These are phyloP conservation scores for Lepus townsendii DNA, from an alignment of 2,797 vertebrate genomes.

Conservation along the genomic window DNA sequence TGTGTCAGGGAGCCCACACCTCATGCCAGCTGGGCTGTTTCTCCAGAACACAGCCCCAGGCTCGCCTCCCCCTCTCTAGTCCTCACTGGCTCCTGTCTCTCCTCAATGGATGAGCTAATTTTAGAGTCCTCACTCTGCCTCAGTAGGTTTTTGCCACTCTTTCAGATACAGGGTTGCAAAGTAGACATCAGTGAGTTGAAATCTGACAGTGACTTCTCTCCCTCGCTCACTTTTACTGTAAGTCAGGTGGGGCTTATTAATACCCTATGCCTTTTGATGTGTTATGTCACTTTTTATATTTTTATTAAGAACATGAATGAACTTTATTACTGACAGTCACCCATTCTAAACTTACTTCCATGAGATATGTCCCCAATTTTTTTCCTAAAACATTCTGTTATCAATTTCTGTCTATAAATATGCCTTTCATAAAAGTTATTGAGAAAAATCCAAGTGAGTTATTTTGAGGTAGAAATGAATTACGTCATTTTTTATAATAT, in stretches of 20 bases:
- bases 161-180: not conserved
- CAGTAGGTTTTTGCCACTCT: not conserved
- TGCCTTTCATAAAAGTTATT: conserved; percentile 51
- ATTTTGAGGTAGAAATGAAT: conserved; percentile 63
- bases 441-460: conserved; percentile 5
- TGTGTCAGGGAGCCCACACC: not conserved
- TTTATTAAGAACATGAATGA: conserved; percentile 60
- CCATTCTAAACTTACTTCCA: conserved; percentile 45
- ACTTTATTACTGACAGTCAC: conserved; percentile 3
- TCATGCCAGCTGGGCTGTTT: not conserved
- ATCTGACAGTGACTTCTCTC: not conserved
- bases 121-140: not conserved
- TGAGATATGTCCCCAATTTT: conserved; percentile 3
- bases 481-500: conserved; percentile 64
- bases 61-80: not conserved
- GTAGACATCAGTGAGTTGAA: conserved; percentile 35
- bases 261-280: not conserved
- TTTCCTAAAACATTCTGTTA: conserved; percentile 48
- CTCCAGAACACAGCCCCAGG: not conserved
- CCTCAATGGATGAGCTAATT: not conserved
- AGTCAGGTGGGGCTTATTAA: not conserved
- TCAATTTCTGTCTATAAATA: conserved; percentile 49
- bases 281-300: not conserved
- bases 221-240: not conserved
- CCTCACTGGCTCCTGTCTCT: not conserved